Percentiles rank a stretch among this genome's conserved stretches.
phyloP scores from a whole-genome alignment of 2,113 vertebrate genomes.

The Ictidomys tridecemlineatus region DNA sequence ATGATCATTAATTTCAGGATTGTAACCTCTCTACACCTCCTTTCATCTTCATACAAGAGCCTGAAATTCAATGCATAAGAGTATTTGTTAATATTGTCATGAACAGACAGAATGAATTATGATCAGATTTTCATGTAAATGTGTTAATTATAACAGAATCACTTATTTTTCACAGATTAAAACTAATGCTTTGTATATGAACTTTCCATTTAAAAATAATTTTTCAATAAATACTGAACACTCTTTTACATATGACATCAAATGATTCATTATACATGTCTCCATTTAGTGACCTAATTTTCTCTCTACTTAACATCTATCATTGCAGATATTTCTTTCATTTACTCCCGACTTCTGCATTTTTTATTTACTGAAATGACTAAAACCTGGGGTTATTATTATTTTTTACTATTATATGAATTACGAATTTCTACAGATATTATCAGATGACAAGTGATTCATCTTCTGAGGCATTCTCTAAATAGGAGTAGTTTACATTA shows the following conservation, averaged over 20 bases:
- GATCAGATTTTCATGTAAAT: constrained; percentile 81
- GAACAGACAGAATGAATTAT: constrained; percentile 66
- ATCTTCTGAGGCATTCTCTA: constrained; percentile 72
- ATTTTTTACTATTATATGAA: background rate
- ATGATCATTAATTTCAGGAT: constrained; percentile 52
- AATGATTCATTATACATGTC: constrained; percentile 81
- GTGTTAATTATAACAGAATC: constrained; percentile 80
- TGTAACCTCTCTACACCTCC: background rate
- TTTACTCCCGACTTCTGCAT: constrained; percentile 72
- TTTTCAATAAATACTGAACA: constrained; percentile 80
- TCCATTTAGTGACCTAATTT: constrained; percentile 86
- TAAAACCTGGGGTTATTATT: constrained; percentile 67
- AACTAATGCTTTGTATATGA: constrained; percentile 83
- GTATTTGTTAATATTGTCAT: constrained; percentile 73
- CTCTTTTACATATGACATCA: constrained; percentile 79
- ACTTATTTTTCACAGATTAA: constrained; percentile 80
- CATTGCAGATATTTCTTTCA: constrained; percentile 70
- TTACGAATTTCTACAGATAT: constrained; percentile 65
- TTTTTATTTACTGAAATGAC: constrained; percentile 78
- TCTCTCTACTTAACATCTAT: constrained; percentile 78
- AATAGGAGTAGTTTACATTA: constrained; percentile 67
- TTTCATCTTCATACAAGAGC: background rate
- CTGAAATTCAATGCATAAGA: background rate
- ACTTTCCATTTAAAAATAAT: constrained; percentile 81
- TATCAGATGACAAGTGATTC: constrained; percentile 66